These are phyloP conservation scores for Eristalinus aeneus DNA, from an alignment of 2,888 invertebrate genomes.

Conservation along the genomic window DNA sequence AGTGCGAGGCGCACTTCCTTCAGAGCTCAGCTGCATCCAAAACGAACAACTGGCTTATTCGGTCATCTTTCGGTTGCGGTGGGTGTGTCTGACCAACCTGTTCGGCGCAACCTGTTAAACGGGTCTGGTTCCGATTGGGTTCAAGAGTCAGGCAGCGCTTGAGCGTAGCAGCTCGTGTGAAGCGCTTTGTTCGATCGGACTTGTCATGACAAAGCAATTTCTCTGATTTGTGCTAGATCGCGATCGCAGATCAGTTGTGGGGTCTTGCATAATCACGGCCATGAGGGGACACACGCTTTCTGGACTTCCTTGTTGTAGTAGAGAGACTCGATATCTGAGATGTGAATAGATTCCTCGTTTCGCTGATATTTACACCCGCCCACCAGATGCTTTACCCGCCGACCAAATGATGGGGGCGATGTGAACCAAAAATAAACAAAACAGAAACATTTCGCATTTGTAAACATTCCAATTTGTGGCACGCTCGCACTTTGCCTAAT, in stretches of 20 bases:
- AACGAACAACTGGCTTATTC: conserved; percentile 14
- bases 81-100: conserved; percentile 35
- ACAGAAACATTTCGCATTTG: not conserved
- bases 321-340: not conserved
- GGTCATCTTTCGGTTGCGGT: conserved; percentile 16
- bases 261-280: conserved; percentile 4
- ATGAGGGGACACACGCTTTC: not conserved
- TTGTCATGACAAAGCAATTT: conserved; percentile 14
- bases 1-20: conserved; percentile 1
- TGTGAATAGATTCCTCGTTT: conserved; percentile 20
- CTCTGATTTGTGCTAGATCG: not conserved
- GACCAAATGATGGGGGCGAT: not conserved
- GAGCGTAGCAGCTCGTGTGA: not conserved
- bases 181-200: not conserved
- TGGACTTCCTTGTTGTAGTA: not conserved
- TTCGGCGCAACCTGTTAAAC: conserved; percentile 30
- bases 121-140: not conserved
- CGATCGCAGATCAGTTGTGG: not conserved
- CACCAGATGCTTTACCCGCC: conserved; percentile 22
- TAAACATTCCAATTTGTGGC: conserved; percentile 34
- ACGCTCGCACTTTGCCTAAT: conserved; percentile 23
- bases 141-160: conserved; percentile 20
- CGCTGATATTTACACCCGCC: conserved; percentile 42
- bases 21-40: not conserved
- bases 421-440: conserved; percentile 9